Base-by-base conservation (phyloP, 2,797 vertebrate genomes). In the Falco naumanni region DNA sequence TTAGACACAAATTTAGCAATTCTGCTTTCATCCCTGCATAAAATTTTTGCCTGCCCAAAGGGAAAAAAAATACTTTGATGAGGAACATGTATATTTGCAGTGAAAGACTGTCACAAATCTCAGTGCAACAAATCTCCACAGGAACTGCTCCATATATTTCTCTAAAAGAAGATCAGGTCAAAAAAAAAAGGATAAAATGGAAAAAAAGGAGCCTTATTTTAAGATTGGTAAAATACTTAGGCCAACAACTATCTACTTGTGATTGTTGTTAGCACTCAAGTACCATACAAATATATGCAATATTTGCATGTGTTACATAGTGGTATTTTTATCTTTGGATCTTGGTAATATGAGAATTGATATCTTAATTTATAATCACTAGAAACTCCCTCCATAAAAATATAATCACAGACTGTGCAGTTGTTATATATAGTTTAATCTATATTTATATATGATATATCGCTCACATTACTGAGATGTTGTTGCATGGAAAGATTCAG, bases 351-450 rank as follows among this genome's bases (percentile, higher is more conserved):
- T 76, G 95, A 98, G 95, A 95, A 96, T 60, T 24, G 82, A 81
- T 95, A 81, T 95, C 89, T 93, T 92, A 93, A 66, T 97, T 96
- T 95, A 86, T 78, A 95, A 97, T 92, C 91, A 83, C 66, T 95
- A 98, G 96, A 97, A 97, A 97, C 50, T 70, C 81, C 84, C 94
- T 92, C 70, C n/a, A 57, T 92, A 97, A 97, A 98, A 97, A 97
- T 97, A 96, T 39, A 96, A 31, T 14, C 31, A 92, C 39, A 79
- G 69, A n/a, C 33, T 75, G 57, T 74, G 66, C 91, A 90, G 87
- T 59, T 94, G 60, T 66, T 96, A 96, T 79, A 86, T 88, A 87
- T 92, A 93, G 91, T 45, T 88, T 78, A 50, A 41, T 77, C 21
- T 90, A 5, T 74, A 25, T 41, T 41, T 56, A 25, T 87, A 34